These are phyloP conservation scores for Micoletzkya japonica DNA, from an alignment of 2,888 invertebrate genomes.

Conservation along the genomic window DNA sequence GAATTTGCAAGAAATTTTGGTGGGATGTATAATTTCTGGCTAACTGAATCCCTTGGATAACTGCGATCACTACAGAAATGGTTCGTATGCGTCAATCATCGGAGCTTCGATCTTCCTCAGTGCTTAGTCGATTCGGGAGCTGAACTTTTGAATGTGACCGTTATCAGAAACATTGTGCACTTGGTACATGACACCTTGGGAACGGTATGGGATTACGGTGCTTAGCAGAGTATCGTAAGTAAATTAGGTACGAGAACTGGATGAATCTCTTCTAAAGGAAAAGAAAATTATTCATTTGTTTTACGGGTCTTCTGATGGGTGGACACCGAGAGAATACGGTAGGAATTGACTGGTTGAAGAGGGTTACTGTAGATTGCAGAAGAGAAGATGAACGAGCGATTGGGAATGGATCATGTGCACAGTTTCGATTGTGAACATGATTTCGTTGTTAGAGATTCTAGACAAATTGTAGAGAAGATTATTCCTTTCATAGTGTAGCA, in stretches of 20 bases:
- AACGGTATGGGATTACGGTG: slow-evolving; percentile 32
- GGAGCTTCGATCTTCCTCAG: slow-evolving; percentile 29
- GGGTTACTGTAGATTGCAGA: no score
- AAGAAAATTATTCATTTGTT: slow-evolving; percentile 41
- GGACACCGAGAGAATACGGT: slow-evolving; percentile 50
- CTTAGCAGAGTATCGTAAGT: no score
- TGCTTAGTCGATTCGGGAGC: slow-evolving; percentile 40
- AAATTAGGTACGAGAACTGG: slow-evolving; percentile 30
- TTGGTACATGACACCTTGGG: slow-evolving; percentile 50
- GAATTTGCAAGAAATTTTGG: no score
- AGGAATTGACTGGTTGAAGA: slow-evolving; percentile 29
- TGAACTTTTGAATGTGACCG: slow-evolving; percentile 43
- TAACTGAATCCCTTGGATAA: no score
- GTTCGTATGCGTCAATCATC: slow-evolving; percentile 37
- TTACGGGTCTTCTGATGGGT: slow-evolving; percentile 50
- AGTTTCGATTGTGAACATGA: slow-evolving; percentile 40
- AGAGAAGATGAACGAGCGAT: slow-evolving; percentile 37
- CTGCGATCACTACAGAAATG: slow-evolving; percentile 34
- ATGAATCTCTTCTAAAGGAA: slow-evolving; percentile 35
- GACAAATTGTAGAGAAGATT: slow-evolving; percentile 37
- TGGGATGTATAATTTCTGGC: no score
- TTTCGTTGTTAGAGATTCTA: slow-evolving; percentile 39
- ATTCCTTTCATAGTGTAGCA: slow-evolving; percentile 27
- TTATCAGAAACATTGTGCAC: slow-evolving; percentile 50
- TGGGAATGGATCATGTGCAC: slow-evolving; percentile 39